phyloP scores from a whole-genome alignment of 2,888 invertebrate species.

The Apodemia duryi region DNA sequence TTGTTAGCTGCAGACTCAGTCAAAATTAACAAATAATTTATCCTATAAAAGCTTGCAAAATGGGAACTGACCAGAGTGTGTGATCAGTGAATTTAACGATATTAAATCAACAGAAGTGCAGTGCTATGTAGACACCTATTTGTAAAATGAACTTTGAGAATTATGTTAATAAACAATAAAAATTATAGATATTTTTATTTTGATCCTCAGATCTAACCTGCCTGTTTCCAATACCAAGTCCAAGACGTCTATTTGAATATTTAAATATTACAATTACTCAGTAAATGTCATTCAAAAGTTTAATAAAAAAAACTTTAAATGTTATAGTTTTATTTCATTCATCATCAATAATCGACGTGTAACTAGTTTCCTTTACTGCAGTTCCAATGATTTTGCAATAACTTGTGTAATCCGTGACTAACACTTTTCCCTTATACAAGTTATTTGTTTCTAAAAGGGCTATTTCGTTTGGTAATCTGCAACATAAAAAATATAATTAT shows the following conservation, averaged over 20 bases:
- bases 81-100: constrained; percentile 51
- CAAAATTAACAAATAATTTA: constrained; percentile 48
- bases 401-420: constrained; percentile 68
- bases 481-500: constrained; percentile 33
- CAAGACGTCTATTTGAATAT: constrained; percentile 23
- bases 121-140: constrained; percentile 47
- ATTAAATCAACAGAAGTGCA: constrained; percentile 47
- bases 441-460: constrained; percentile 54
- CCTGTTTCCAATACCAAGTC: constrained; percentile 50
- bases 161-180: constrained; percentile 59
- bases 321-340: constrained; percentile 13
- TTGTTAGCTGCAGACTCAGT: constrained; percentile 22
- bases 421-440: constrained; percentile 64
- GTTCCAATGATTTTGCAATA: constrained; percentile 64
- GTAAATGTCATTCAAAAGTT: not conserved
- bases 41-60: constrained; percentile 74
- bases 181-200: constrained; percentile 43
- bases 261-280: not conserved
- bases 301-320: constrained; percentile 13
- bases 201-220: constrained; percentile 67
- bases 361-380: constrained; percentile 25
- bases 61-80: constrained; percentile 61
- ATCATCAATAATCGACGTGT: constrained; percentile 12
- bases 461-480: constrained; percentile 52
- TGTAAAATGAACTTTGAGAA: constrained; percentile 44